Conservation (phyloP, 2,113 vertebrate species). For the Trogon surrucura region DNA sequence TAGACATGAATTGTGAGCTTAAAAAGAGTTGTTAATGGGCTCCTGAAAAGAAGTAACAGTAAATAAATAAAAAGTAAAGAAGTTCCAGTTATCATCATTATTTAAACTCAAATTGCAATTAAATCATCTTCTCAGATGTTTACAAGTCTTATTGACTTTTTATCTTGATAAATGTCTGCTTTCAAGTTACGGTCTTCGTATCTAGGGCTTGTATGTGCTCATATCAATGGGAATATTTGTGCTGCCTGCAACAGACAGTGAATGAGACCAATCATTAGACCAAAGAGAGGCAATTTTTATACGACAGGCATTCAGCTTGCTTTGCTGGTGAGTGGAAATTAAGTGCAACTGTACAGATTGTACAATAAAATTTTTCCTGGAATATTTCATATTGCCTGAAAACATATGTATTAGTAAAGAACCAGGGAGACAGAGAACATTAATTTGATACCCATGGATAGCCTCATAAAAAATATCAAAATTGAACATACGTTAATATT, state of each 20-base stretch:
- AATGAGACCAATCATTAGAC: background rate
- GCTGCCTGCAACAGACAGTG: background rate
- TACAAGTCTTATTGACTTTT: background rate
- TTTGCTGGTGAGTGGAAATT: background rate
- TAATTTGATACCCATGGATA: background rate
- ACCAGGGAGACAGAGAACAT: background rate
- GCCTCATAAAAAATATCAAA: background rate
- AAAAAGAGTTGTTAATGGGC: background rate
- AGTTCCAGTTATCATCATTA: background rate
- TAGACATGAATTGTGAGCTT: background rate
- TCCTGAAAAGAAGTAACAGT: background rate
- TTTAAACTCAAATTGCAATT: background rate
- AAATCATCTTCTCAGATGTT: conserved; percentile 14
- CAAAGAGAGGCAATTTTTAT: background rate
- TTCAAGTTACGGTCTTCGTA: background rate
- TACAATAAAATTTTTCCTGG: background rate
- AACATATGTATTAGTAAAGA: background rate
- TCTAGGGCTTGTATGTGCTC: background rate
- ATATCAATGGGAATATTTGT: background rate
- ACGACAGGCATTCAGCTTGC: background rate
- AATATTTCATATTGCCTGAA: background rate
- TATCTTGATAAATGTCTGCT: background rate
- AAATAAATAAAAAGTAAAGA: conserved; percentile 27
- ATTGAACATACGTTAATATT: background rate
- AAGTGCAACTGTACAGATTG: background rate